Conservation (phyloP, 2,888 invertebrate genomes). For the Xestia ashworthii region DNA sequence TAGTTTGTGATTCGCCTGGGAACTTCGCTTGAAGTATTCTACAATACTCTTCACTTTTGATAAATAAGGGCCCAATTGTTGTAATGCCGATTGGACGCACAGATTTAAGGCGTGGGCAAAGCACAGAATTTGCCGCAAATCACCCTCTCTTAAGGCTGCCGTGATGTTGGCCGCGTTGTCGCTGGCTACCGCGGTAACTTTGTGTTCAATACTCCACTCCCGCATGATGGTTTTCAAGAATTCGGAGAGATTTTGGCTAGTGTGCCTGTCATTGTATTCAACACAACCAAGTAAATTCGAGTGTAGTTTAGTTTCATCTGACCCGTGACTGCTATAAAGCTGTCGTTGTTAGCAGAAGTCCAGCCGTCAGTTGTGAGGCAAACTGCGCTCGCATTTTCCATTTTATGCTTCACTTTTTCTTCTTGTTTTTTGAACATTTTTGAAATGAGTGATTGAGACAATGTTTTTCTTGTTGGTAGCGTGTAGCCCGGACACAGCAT, state of each 20-base stretch:
- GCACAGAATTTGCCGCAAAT: constrained; percentile 34
- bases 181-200: constrained; percentile 3
- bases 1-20: no score
- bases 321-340: constrained; percentile 17
- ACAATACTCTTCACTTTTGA: no score
- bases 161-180: constrained; percentile 11
- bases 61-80: no score
- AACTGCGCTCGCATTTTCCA: constrained; percentile 19
- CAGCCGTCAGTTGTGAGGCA: constrained; percentile 29
- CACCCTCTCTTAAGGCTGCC: constrained; percentile 9
- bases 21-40: no score
- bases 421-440: constrained; percentile 24
- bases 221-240: neutral
- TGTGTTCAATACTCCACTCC: neutral
- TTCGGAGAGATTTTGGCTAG: neutral
- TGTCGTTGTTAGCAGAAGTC: constrained; percentile 18
- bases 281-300: neutral
- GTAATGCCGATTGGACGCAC: constrained; percentile 21
- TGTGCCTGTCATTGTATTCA: neutral
- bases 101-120: constrained; percentile 46
- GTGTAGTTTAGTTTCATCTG: constrained; percentile 1
- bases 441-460: constrained; percentile 7
- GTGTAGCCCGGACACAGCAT: constrained; percentile 18
- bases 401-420: constrained; percentile 9
- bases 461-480: constrained; percentile 17